phyloP scores from a whole-genome alignment of 53 echinoderm and acorn worm species.

The Astropecten irregularis region DNA sequence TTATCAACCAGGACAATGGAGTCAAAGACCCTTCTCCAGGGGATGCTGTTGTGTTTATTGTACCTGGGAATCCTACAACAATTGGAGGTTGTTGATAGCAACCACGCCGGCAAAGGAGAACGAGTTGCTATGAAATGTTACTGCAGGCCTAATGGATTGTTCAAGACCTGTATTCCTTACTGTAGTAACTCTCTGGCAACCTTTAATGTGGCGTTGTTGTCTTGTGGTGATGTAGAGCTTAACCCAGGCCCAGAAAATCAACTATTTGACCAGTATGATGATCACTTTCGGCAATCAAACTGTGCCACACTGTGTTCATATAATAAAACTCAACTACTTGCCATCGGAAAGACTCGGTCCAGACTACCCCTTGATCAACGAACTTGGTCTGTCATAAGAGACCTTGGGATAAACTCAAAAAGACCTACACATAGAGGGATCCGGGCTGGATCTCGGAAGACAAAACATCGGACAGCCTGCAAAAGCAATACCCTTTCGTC shows the following conservation, averaged over 20 bases:
- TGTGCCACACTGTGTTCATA: not conserved
- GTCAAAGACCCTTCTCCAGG: too few species aligned
- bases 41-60: too few species aligned
- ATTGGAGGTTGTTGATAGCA: too few species aligned
- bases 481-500: not conserved
- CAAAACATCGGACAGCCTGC: not conserved
- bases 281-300: not conserved
- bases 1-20: too few species aligned
- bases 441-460: constrained; percentile 1
- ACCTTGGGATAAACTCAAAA: constrained; percentile 1
- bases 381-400: not conserved
- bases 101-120: too few species aligned
- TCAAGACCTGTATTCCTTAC: constrained; percentile 14
- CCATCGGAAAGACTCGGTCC: not conserved
- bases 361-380: too few species aligned
- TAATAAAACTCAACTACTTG: not conserved
- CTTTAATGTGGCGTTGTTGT: not conserved
- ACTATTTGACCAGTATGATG: not conserved
- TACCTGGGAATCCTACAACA: too few species aligned
- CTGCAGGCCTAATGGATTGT: not conserved
- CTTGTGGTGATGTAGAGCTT: constrained; percentile 8
- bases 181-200: not conserved
- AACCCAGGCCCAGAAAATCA: constrained; percentile 7
- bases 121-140: too few species aligned
- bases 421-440: not conserved